Base-by-base conservation (phyloP, 2,797 vertebrate genomes). In the Poecile montanus region DNA sequence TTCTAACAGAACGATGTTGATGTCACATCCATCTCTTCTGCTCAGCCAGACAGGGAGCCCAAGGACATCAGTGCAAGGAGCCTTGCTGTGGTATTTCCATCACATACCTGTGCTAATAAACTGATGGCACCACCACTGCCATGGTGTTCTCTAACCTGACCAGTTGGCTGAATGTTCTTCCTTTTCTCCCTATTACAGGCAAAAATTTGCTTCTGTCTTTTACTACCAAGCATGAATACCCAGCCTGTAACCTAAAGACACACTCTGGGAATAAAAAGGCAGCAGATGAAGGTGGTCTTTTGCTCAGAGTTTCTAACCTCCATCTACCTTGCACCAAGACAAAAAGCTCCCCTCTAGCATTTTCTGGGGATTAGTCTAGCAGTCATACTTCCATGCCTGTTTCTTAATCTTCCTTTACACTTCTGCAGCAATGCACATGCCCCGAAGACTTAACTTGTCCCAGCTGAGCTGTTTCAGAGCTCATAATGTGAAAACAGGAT, bases 321-420 rank as follows among this genome's bases (percentile, higher is more conserved):
- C 60, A 40, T 66, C 54, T 67, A 82, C 60, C 56, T 91, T 79
- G 53, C 60, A 50, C 32, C 0, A 0, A 77, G 78, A 79, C 54
- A 71, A 79, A 96, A 91, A 74, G 11, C 47, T 91, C 40, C 34
- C 34, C 47, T 79, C 74, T 19, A 61, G 26, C 23, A 45, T 77
- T 79, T 94, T 91, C 78, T 57, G 38, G 7, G 50, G 29, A 53
- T 63, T 91, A 77, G 71, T 60, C 32, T 42, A 60, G 20, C 29
- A 82, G 23, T 44, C 45, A 13, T 42, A 76, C 26, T 91, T 74
- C 53, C 63, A 67, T 77, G 89, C 75, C 95, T 93, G 91, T 63
- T 93, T 96, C 7, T 88, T 87, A 91, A 95, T 94, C 91, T 92
- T 92, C 61, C 72, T 57, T 93, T 91, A 89, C 91, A 83, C 53